Conservation (phyloP, 2,797 vertebrate species). For the Gastrophryne carolinensis region DNA sequence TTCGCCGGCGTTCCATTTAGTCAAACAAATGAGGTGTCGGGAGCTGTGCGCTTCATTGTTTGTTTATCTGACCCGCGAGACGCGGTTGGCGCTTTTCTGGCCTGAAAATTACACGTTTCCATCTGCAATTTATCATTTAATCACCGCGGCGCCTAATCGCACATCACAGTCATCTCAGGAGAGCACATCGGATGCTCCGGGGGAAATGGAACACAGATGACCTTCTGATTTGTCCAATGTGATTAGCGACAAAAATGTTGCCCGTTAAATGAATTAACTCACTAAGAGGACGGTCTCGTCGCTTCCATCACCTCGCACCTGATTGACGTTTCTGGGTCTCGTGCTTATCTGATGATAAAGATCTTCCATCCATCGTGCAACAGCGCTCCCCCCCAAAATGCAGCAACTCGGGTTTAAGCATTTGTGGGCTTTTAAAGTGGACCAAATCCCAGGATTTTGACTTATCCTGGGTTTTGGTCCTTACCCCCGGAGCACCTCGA, state of each 20-base stretch:
- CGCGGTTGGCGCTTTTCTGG: constrained; percentile 3
- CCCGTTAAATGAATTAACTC: background rate
- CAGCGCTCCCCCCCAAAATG: no score
- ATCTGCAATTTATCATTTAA: constrained; percentile 51
- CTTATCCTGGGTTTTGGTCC: no score
- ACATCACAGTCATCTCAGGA: constrained; percentile 25
- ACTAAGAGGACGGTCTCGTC: no score
- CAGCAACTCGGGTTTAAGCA: no score
- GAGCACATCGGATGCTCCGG: constrained; percentile 30
- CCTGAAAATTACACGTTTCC: constrained; percentile 34
- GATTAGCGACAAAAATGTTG: background rate
- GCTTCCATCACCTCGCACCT: no score
- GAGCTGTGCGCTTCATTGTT: constrained; percentile 13
- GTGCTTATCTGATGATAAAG: no score
- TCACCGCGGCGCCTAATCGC: constrained; percentile 42
- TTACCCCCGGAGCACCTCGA: no score
- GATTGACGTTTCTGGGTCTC: no score
- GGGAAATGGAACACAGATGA: constrained; percentile 22
- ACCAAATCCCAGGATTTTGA: no score
- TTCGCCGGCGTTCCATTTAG: constrained; percentile 18
- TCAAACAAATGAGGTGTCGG: constrained; percentile 44
- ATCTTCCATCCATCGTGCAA: no score
- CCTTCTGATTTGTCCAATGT: constrained; percentile 44
- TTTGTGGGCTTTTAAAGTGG: no score
- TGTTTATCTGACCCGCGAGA: constrained; percentile 44